These are phyloP conservation scores for Priocnemis perturbator DNA, from an alignment of 2,888 invertebrate genomes.

Conservation along the genomic window DNA sequence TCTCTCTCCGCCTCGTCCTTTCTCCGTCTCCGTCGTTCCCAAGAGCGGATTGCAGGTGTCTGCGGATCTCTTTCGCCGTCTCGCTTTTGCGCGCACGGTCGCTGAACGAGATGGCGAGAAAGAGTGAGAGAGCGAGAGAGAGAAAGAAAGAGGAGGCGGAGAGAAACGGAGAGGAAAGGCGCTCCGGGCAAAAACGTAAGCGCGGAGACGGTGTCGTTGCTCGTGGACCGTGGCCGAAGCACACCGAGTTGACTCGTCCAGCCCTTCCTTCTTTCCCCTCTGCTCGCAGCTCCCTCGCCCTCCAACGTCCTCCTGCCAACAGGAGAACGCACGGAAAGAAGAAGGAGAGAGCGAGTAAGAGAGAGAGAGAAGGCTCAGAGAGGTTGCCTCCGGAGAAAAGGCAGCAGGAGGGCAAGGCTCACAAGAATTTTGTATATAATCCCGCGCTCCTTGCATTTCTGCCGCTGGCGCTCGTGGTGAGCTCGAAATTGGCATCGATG, in stretches of 20 bases:
- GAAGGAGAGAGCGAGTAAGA: not conserved
- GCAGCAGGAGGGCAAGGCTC: too few species aligned
- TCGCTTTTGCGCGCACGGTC: conserved; percentile 37
- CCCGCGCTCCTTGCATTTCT: too few species aligned
- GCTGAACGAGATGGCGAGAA: conserved; percentile 30
- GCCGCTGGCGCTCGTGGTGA: too few species aligned
- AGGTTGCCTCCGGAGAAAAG: too few species aligned
- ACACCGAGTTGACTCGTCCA: conserved; percentile 45
- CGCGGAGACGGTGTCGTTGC: conserved; percentile 49
- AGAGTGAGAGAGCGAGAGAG: too few species aligned
- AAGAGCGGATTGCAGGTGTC: not conserved
- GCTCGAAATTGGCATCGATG: too few species aligned
- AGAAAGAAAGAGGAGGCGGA: too few species aligned
- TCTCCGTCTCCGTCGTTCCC: conserved; percentile 25
- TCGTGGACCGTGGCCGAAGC: conserved; percentile 52
- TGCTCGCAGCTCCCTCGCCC: conserved; percentile 8
- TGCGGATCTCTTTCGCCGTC: conserved; percentile 24
- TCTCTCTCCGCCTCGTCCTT: not conserved
- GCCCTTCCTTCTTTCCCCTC: conserved; percentile 19
- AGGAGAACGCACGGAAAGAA: not conserved
- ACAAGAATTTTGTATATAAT: too few species aligned
- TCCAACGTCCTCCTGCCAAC: not conserved
- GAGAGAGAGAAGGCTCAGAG: not conserved
- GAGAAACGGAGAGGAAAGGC: conserved; percentile 26
- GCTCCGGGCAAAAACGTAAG: conserved; percentile 58